Base-by-base conservation (phyloP, 2,888 invertebrate species). In the Diabrotica balteata region DNA sequence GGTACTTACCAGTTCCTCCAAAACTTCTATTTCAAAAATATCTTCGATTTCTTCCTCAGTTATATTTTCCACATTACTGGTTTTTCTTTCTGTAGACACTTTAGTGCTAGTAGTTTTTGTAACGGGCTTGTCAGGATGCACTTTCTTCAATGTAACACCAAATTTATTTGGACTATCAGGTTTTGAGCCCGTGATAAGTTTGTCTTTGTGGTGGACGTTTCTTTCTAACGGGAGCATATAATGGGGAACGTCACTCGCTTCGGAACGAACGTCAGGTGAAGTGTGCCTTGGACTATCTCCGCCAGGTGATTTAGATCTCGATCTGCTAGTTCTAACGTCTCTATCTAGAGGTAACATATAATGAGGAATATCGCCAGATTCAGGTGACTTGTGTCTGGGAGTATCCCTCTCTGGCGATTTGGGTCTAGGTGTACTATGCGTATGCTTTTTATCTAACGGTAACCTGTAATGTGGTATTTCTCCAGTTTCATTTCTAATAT, bases 1-100 rank as follows among this genome's bases (percentile, higher is more conserved):
- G 8, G 7, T 11, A 86, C 87, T 87, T 81, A 90, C 90, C 87
- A 93, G 87, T 84, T 88, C 87, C 84, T 93, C 93, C 67, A 93
- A 86, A 75, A 91, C 85, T 78, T 88, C 87, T 73, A 92, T 78
- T 76, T 93, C 92, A 74, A 88, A 90, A 72, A 93, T 90, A 73
- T 91, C 90, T 82, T 93, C 93, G 74, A 93, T 89, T 77, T 88
- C 87, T 74, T 87, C 86, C 76, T 86, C 81, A 44, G 77, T 79
- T 11, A 77, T 49, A 7, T 10, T 47, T 8, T 52, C 53, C 9
- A 62, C n/a, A 32, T 62, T 62, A n/a, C 47, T 55, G 11, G 54
- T 57, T 85, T 72, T 82, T 80, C 86, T 84, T 63, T 85, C 81
- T 73, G 86, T 85, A 65, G 84, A 1, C 84, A 73, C 83, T 85